Evolutionary conservation across 1,140 invertebrate species (phyloP).

Genomic region (Leguminivora glycinivorella): DNA sequence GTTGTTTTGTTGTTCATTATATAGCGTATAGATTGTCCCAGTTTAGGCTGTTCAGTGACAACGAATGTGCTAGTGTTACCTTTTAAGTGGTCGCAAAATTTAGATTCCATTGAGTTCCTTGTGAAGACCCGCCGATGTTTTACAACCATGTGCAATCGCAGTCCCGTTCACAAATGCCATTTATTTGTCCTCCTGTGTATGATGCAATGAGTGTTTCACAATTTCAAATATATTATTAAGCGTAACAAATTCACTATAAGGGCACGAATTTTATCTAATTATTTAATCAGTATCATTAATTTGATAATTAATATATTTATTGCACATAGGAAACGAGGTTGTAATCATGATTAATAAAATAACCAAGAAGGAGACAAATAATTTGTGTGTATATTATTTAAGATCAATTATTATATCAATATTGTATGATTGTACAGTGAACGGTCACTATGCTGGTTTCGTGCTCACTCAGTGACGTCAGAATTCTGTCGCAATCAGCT

Average conservation of each 20-base stretch:
- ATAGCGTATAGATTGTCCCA: slow-evolving; percentile 52
- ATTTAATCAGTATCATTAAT: slow-evolving; percentile 44
- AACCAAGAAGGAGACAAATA: slow-evolving; percentile 70
- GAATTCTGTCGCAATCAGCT: slow-evolving; percentile 62
- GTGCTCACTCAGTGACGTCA: slow-evolving; percentile 50
- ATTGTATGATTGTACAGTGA: slow-evolving; percentile 64
- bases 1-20: slow-evolving; percentile 45
- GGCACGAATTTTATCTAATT: slow-evolving; percentile 49
- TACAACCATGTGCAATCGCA: slow-evolving; percentile 18
- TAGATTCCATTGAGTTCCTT: slow-evolving; percentile 13
- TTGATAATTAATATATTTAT: slow-evolving; percentile 48
- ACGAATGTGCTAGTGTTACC: slow-evolving; percentile 71
- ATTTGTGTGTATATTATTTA: slow-evolving; percentile 77
- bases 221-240: slow-evolving; percentile 36
- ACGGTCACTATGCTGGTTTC: slow-evolving; percentile 56
- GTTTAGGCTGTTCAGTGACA: slow-evolving; percentile 73
- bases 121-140: slow-evolving; percentile 5
- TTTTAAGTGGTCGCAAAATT: slow-evolving; percentile 44
- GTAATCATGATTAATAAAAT: slow-evolving; percentile 67
- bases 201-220: slow-evolving; percentile 40
- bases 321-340: slow-evolving; percentile 78
- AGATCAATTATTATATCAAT: slow-evolving; percentile 61
- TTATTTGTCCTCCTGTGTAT: slow-evolving; percentile 37
- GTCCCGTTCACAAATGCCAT: slow-evolving; percentile 6
- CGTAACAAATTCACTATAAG: slow-evolving; percentile 43